Evolutionary conservation across 2,113 vertebrate genomes (phyloP).

Genomic region (Anser brachyrhynchus): DNA sequence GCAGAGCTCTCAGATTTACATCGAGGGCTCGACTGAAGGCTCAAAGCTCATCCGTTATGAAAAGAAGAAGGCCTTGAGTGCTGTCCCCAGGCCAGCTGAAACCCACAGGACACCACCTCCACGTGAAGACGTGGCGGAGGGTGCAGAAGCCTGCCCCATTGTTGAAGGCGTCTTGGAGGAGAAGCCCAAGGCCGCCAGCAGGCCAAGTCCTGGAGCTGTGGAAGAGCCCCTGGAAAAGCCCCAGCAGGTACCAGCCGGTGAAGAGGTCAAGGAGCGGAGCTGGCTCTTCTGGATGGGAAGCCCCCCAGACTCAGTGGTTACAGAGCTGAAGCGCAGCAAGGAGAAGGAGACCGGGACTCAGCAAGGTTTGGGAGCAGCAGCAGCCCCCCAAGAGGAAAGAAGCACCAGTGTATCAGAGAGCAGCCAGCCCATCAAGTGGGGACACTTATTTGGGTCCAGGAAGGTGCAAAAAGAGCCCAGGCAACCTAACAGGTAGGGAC

Average conservation of each 20-base stretch:
- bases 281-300: slow-evolving; percentile 95
- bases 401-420: background rate
- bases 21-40: slow-evolving; percentile 84
- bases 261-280: slow-evolving; percentile 66
- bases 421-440: slow-evolving; percentile 72
- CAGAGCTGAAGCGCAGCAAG: slow-evolving; percentile 80
- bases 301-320: slow-evolving; percentile 89
- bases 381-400: slow-evolving; percentile 12
- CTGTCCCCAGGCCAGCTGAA: background rate
- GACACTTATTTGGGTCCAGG: slow-evolving; percentile 77
- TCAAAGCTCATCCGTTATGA: slow-evolving; percentile 85
- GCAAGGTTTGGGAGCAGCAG: background rate
- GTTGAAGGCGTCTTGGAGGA: slow-evolving; percentile 54
- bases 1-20: slow-evolving; percentile 98
- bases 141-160: slow-evolving; percentile 86
- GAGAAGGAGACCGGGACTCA: slow-evolving; percentile 65
- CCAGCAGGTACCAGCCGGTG: background rate
- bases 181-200: background rate
- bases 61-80: slow-evolving; percentile 62
- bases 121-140: slow-evolving; percentile 92
- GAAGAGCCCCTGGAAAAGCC: slow-evolving; percentile 27
- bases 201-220: background rate
- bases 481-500: slow-evolving; percentile 79
- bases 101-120: slow-evolving; percentile 78
- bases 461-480: slow-evolving; percentile 71